phyloP scores from a whole-genome alignment of 2,888 invertebrate genomes.

The Thymelicus sylvestris region DNA sequence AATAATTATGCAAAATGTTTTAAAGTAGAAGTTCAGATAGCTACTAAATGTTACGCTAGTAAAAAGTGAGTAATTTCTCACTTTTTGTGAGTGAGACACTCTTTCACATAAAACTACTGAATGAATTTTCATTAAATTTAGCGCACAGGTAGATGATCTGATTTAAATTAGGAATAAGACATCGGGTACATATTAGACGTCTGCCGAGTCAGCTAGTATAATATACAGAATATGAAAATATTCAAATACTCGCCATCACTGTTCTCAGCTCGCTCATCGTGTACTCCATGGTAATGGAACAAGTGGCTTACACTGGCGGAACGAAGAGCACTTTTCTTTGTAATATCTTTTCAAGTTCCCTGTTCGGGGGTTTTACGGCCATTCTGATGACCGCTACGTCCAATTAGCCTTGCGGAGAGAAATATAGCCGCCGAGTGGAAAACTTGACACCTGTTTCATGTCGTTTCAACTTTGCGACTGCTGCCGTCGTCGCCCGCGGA shows the following conservation, averaged over 20 bases:
- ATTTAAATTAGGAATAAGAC: too few species aligned
- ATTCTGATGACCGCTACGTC: slow-evolving; percentile 35
- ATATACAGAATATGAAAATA: neutral
- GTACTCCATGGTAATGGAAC: neutral
- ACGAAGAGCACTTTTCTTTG: slow-evolving; percentile 22
- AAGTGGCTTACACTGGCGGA: slow-evolving; percentile 4
- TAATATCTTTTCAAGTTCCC: slow-evolving; percentile 30
- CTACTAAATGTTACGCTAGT: too few species aligned
- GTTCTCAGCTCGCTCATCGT: neutral
- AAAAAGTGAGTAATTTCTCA: too few species aligned
- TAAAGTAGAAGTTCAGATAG: too few species aligned
- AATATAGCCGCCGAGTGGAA: slow-evolving; percentile 42
- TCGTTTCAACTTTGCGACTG: slow-evolving; percentile 39
- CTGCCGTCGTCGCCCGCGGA: neutral
- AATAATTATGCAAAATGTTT: too few species aligned
- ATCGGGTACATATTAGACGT: too few species aligned
- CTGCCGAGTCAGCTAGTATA: too few species aligned
- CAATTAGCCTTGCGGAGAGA: slow-evolving; percentile 32
- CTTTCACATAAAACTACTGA: too few species aligned
- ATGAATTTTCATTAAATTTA: too few species aligned
- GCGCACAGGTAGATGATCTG: too few species aligned
- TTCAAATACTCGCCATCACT: neutral
- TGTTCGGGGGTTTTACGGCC: slow-evolving; percentile 29
- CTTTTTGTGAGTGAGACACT: too few species aligned
- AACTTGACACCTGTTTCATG: slow-evolving; percentile 54